Evolutionary conservation across 2,888 invertebrate species (phyloP), one percentile per base, ranked within the genome.

Genomic region (Andricus quercusramuli): DNA sequence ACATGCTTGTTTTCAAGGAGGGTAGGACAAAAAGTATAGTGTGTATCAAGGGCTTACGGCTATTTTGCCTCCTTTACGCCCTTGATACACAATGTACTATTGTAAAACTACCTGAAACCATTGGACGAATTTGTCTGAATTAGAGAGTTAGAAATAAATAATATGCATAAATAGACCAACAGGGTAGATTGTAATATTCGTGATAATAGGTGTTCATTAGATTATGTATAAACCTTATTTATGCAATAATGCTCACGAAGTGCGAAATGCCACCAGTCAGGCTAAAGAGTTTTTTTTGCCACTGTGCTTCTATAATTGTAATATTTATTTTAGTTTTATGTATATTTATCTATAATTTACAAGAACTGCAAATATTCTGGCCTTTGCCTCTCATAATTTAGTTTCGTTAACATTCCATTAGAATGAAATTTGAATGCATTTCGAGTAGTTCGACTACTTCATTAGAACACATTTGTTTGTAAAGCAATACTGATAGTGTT

Each of bases 151-250:
- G 47, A 44, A 37, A 56, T 29, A 51, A 74, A 32, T 47, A 70
- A 29, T 82, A 83, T 68, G 74, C 64, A 77, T 79, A 84, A 84
- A 82, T 86, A 86, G 84, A 80, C 47, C 76, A 84, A 84, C 84
- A 86, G 84, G 84, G 84, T 85, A 85, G 85, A 78, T 80, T 82
- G 78, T 82, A 81, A 84, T 84, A 82, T 82, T 78, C 80, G 83
- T 84, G 82, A 84, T 84, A 84, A 84, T 83, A 85, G 84, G 79
- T 84, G 79, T 83, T 83, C 80, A 83, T 68, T 82, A 83, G 79
- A n/a, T n/a, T 74, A n/a, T 74, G n/a, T 56, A 74, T 56, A 74
- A 32, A 81, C 77, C 78, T 80, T 65, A 62, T 81, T 83, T 80
- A 78, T 51, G 66, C 41, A 79, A 68, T 77, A 79, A 80, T 83